phyloP scores from a whole-genome alignment of 2,888 invertebrate genomes.

The Tipula unca region DNA sequence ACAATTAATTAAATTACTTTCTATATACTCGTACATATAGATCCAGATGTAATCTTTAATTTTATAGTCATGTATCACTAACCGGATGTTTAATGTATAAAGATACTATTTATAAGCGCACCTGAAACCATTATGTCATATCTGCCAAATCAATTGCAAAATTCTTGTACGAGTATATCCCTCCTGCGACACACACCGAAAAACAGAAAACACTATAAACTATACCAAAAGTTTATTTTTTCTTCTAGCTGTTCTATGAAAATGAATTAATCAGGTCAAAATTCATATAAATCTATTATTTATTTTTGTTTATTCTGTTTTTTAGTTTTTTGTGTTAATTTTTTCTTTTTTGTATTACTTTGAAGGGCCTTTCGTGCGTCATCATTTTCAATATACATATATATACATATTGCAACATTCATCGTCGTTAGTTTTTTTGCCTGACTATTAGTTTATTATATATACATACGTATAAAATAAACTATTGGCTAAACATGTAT shows the following conservation, averaged over 20 bases:
- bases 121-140: too few relatives aligned
- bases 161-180: too few relatives aligned
- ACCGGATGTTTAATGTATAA: too few relatives aligned
- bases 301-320: neutral
- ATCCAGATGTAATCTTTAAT: too few relatives aligned
- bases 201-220: neutral
- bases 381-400: neutral
- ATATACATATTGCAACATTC: conserved; percentile 14
- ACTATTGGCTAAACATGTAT: neutral
- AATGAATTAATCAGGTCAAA: conserved; percentile 16
- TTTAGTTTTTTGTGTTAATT: neutral
- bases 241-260: neutral
- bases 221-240: neutral
- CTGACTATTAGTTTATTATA: neutral
- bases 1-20: too few relatives aligned
- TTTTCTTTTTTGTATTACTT: conserved; percentile 16
- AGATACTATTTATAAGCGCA: too few relatives aligned
- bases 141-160: too few relatives aligned
- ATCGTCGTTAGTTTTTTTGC: neutral
- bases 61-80: too few relatives aligned
- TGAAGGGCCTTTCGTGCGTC: conserved; percentile 24
- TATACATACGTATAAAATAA: too few relatives aligned
- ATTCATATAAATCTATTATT: conserved; percentile 18
- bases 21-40: too few relatives aligned
- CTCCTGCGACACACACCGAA: too few relatives aligned